phyloP scores from a whole-genome alignment of 1,140 invertebrate species.

The Fopius arisanus region DNA sequence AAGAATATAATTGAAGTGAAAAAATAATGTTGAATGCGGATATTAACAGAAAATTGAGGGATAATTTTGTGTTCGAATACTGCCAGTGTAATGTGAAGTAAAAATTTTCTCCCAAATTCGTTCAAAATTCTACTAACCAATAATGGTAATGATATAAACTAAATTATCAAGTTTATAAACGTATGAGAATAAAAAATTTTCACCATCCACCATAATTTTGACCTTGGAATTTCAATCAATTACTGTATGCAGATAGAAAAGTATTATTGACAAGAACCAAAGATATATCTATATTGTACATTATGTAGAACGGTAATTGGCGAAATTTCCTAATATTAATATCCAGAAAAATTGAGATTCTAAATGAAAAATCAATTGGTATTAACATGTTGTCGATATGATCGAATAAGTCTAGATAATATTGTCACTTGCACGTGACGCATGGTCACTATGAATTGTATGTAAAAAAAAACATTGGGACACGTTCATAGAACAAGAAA shows the following conservation, averaged over 20 bases:
- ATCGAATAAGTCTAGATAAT: not conserved
- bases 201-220: conserved; percentile 15
- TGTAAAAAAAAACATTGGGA: not conserved
- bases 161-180: conserved; percentile 7
- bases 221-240: not conserved
- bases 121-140: conserved; percentile 15
- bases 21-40: conserved; percentile 38
- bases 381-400: not conserved
- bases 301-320: conserved; percentile 34
- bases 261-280: conserved; percentile 46
- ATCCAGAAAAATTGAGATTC: not conserved
- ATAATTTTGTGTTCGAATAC: conserved; percentile 20
- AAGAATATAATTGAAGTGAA: not conserved
- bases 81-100: conserved; percentile 17
- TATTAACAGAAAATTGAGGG: conserved; percentile 18
- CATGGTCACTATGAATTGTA: not conserved
- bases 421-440: not conserved
- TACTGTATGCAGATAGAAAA: conserved; percentile 30
- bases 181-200: not conserved
- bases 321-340: conserved; percentile 23
- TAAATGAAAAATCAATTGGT: not conserved
- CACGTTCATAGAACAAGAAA: not conserved
- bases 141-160: conserved; percentile 17
- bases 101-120: conserved; percentile 6
- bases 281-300: conserved; percentile 46